A percentile compares a stretch with the other conserved stretches of the same genome.
These are phyloP conservation scores for Cyrtodaria siliqua DNA, from an alignment of 2,888 invertebrate species.

Conservation along the genomic window DNA sequence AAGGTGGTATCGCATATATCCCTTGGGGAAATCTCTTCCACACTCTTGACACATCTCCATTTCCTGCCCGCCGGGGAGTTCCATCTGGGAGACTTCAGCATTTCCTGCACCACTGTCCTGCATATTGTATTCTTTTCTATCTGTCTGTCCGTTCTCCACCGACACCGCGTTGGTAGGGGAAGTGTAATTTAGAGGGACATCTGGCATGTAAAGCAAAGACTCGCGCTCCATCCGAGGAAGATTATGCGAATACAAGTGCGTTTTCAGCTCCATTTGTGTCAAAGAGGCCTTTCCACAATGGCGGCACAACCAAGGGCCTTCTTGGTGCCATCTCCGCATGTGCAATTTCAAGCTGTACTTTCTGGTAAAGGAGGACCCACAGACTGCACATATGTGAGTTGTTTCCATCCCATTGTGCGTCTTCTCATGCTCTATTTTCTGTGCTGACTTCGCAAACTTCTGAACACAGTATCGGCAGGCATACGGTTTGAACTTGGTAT, in stretches of 20 bases:
- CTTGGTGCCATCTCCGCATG: conserved; percentile 72
- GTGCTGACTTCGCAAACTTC: conserved; percentile 73
- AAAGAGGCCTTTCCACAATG: conserved; percentile 74
- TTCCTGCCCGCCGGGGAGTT: conserved; percentile 58
- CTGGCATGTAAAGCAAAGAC: conserved; percentile 70
- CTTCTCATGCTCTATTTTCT: conserved; percentile 74
- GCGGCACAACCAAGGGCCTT: conserved; percentile 76
- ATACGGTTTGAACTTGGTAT: conserved; percentile 77
- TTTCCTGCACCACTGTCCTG: conserved; percentile 24
- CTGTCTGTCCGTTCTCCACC: conserved; percentile 29
- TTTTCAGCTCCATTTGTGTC: conserved; percentile 68
- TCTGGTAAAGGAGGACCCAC: conserved; percentile 73
- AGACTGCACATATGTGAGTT: conserved; percentile 72
- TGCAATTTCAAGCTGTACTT: conserved; percentile 75
- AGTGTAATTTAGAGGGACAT: conserved; percentile 47
- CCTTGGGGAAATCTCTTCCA: conserved; percentile 77
- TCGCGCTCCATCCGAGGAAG: conserved; percentile 68
- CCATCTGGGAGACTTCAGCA: conserved; percentile 12
- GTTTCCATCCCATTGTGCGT: conserved; percentile 65
- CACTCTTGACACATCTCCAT: conserved; percentile 79
- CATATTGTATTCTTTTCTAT: conserved; percentile 38
- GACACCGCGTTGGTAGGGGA: conserved; percentile 13
- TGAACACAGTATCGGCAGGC: conserved; percentile 77
- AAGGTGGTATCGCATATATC: conserved; percentile 79
- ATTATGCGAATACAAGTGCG: conserved; percentile 74